Percentiles rank a stretch among this genome's conserved stretches.
phyloP scores from a whole-genome alignment of 2,113 vertebrate genomes.

The Lethenteron camtschaticum region DNA sequence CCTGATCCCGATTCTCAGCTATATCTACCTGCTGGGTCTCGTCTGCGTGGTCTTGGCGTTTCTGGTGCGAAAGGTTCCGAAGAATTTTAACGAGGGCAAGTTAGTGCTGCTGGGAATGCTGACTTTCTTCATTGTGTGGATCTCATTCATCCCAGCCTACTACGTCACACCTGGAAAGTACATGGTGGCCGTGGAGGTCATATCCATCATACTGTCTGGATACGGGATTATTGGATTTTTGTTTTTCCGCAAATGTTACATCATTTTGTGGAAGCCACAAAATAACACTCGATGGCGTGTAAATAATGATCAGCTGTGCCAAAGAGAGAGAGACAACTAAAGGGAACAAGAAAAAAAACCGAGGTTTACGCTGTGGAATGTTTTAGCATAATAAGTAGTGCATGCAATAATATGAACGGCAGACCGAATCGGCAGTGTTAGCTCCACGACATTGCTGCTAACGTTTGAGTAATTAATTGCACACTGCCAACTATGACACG shows the following conservation, averaged over 20 bases:
- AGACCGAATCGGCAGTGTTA: too few relatives aligned
- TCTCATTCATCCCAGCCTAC: neutral
- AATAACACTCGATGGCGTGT: constrained; percentile 2
- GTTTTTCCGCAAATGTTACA: constrained; percentile 6
- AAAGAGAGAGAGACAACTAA: too few relatives aligned
- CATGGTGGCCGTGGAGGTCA: neutral
- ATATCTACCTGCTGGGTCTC: neutral
- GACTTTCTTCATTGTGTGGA: constrained; percentile 6
- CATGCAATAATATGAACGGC: too few relatives aligned
- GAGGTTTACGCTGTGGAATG: too few relatives aligned
- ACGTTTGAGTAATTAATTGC: too few relatives aligned
- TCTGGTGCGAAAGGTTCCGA: constrained; percentile 4
- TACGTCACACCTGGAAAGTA: neutral
- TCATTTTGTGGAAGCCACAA: constrained; percentile 5
- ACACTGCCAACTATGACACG: too few relatives aligned
- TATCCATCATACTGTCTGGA: constrained; percentile 5
- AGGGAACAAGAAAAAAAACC: too few relatives aligned
- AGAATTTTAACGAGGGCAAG: constrained; percentile 6
- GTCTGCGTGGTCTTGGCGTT: neutral
- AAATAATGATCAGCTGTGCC: neutral
- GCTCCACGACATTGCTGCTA: too few relatives aligned
- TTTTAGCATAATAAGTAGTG: too few relatives aligned
- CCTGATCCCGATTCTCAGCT: neutral
- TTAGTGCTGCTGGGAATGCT: constrained; percentile 1
- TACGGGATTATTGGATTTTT: constrained; percentile 1